phyloP scores from a whole-genome alignment of 1,140 invertebrate species.

The Halictus rubicundus region DNA sequence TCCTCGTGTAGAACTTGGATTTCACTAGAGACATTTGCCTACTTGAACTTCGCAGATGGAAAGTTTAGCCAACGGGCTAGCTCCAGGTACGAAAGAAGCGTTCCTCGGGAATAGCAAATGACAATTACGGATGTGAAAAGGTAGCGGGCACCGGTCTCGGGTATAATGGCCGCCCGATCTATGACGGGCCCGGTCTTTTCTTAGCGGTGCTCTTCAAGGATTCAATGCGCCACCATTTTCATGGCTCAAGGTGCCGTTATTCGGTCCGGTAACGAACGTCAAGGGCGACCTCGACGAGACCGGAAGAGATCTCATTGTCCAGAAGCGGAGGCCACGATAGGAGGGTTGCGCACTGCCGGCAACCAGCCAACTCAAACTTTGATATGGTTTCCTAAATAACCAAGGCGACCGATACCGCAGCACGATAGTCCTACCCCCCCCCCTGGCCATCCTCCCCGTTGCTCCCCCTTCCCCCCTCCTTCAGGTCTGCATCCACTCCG shows the following conservation, averaged over 20 bases:
- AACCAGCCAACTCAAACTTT: conserved; percentile 77
- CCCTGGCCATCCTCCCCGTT: background rate
- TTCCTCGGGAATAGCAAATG: background rate
- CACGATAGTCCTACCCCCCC: conserved; percentile 66
- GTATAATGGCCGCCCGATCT: conserved; percentile 35
- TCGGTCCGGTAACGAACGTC: conserved; percentile 66
- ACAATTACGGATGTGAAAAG: background rate
- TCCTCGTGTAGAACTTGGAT: no score
- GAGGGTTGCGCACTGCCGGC: conserved; percentile 66
- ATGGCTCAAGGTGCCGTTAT: conserved; percentile 56
- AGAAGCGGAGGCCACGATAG: conserved; percentile 67
- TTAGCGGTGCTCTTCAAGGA: conserved; percentile 34
- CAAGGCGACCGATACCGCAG: conserved; percentile 76
- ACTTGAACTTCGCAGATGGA: no score
- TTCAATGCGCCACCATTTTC: conserved; percentile 49
- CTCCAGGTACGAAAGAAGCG: no score
- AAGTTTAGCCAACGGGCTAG: no score
- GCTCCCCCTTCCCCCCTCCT: conserved; percentile 43
- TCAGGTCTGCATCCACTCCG: conserved; percentile 45
- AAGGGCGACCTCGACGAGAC: conserved; percentile 62
- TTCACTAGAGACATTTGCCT: no score
- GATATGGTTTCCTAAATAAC: conserved; percentile 80
- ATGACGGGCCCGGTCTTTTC: conserved; percentile 47
- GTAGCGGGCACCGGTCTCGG: background rate
- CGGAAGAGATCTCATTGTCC: conserved; percentile 71